Conservation (phyloP, 2,888 invertebrate species). For the Drosophila pseudotalamancana region DNA sequence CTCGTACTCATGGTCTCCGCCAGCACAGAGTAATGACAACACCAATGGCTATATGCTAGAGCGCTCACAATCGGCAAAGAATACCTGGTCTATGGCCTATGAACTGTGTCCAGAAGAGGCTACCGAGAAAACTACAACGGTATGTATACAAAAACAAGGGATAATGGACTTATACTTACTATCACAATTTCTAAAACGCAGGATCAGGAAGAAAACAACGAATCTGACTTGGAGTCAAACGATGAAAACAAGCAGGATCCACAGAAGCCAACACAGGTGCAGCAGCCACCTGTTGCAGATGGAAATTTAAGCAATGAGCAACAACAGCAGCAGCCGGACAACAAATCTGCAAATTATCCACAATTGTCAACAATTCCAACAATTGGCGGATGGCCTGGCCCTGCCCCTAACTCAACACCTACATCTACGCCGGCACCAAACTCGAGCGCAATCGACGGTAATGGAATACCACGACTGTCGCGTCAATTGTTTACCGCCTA, state of each 20-base stretch:
- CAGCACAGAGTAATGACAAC: slow-evolving; percentile 96
- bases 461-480: slow-evolving; percentile 60
- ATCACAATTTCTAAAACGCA: slow-evolving; percentile 31
- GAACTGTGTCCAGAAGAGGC: slow-evolving; percentile 90
- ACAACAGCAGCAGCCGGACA: slow-evolving; percentile 46
- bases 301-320: slow-evolving; percentile 24
- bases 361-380: slow-evolving; percentile 40
- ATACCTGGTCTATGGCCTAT: slow-evolving; percentile 92
- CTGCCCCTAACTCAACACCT: slow-evolving; percentile 41
- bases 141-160: slow-evolving; percentile 48
- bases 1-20: slow-evolving; percentile 96
- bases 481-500: slow-evolving; percentile 60
- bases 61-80: slow-evolving; percentile 95
- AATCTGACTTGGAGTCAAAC: slow-evolving; percentile 83
- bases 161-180: background rate
- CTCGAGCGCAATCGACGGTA: slow-evolving; percentile 39
- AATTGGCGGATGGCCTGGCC: slow-evolving; percentile 65
- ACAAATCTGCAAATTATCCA: slow-evolving; percentile 42
- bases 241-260: slow-evolving; percentile 78
- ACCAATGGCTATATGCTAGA: slow-evolving; percentile 97
- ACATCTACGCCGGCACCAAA: slow-evolving; percentile 18
- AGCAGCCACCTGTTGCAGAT: slow-evolving; percentile 27
- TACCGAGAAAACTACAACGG: slow-evolving; percentile 63
- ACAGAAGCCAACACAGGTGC: slow-evolving; percentile 28
- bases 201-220: slow-evolving; percentile 84